Conservation (phyloP, 2,797 vertebrate genomes). For the Neomorphus geoffroyi region DNA sequence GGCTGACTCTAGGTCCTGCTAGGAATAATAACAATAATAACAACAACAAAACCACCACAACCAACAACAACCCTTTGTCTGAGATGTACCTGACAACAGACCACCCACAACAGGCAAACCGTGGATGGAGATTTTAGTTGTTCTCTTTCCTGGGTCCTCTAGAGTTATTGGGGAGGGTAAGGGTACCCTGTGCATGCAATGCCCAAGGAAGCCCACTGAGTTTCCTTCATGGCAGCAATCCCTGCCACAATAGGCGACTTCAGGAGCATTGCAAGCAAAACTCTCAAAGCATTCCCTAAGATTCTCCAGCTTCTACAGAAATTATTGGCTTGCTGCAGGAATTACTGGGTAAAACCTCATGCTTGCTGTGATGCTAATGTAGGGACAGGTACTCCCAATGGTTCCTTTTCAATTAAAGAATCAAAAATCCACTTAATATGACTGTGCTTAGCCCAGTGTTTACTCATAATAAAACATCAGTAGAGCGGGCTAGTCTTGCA, state of each 20-base stretch:
- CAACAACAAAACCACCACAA: not conserved
- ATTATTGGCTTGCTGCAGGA: not conserved
- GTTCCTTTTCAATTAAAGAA: not conserved
- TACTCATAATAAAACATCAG: conserved; percentile 43
- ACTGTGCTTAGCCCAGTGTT: conserved; percentile 19
- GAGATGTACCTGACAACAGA: not conserved
- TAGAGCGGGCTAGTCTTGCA: not conserved
- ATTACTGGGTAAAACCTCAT: not conserved
- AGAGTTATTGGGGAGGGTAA: not conserved
- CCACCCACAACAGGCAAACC: no score
- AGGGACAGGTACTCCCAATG: conserved; percentile 1
- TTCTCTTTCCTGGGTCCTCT: not conserved
- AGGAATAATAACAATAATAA: not conserved
- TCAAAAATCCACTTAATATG: conserved; percentile 10
- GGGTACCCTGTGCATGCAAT: not conserved
- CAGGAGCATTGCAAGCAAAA: not conserved
- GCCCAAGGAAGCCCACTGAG: accelerated
- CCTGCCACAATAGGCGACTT: not conserved
- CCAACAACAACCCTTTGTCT: not conserved
- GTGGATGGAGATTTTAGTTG: not conserved
- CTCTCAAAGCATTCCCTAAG: not conserved
- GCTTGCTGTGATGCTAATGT: not conserved
- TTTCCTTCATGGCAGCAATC: not conserved
- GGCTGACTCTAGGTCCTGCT: not conserved
- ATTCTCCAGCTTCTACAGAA: not conserved